A percentile compares a stretch with the other conserved stretches of the same genome.
These are phyloP conservation scores for Chionodraco myersi DNA, from an alignment of 2,113 vertebrate genomes.

Conservation along the genomic window DNA sequence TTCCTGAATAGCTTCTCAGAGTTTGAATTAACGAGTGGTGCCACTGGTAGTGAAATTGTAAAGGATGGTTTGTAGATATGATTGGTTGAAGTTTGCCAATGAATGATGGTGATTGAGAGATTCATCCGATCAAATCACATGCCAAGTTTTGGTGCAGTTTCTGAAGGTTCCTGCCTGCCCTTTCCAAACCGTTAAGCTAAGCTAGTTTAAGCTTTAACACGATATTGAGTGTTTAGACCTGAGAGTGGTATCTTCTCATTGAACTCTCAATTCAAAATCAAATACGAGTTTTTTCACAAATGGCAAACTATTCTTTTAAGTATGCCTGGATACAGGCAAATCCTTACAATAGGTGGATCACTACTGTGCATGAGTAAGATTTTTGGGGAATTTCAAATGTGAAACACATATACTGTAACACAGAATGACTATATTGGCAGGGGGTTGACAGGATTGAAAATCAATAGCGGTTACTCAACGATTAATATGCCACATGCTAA, in stretches of 20 bases:
- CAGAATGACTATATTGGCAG: neutral
- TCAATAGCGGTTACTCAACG: neutral
- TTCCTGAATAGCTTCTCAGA: too few species aligned
- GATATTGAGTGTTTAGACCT: neutral
- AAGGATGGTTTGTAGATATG: too few species aligned
- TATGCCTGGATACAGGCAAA: neutral
- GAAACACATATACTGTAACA: neutral
- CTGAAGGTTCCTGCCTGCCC: too few species aligned
- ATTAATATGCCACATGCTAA: slow-evolving; percentile 1
- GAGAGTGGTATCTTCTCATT: neutral
- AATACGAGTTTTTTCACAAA: neutral
- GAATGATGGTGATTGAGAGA: too few species aligned
- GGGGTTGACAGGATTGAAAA: neutral
- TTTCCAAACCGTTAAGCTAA: too few species aligned
- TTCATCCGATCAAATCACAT: too few species aligned
- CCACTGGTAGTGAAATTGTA: too few species aligned
- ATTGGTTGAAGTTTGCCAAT: too few species aligned
- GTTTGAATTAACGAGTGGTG: too few species aligned
- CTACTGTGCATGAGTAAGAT: neutral
- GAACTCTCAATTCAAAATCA: neutral
- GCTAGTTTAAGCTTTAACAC: neutral
- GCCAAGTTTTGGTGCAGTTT: too few species aligned
- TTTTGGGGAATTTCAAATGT: neutral
- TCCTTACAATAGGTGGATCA: neutral
- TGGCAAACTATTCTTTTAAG: neutral